Evolutionary conservation across 2,797 vertebrate genomes (phyloP).

Genomic region (Coreius guichenoti): DNA sequence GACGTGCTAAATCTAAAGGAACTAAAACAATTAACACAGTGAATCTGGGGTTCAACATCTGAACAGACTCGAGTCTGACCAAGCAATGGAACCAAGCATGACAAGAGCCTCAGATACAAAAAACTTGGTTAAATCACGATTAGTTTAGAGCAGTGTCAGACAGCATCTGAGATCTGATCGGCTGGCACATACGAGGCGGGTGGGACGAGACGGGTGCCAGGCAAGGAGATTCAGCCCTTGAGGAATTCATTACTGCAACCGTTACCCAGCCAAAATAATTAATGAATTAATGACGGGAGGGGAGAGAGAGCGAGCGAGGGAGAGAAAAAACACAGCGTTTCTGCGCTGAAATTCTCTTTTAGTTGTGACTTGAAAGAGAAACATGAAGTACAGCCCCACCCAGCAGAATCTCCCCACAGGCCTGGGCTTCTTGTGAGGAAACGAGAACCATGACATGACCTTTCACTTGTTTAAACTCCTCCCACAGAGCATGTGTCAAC

Average conservation of each 20-base stretch:
- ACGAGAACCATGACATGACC: slow-evolving; percentile 33
- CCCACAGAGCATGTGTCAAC: neutral
- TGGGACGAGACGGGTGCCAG: slow-evolving; percentile 65
- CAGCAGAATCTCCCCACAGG: slow-evolving; percentile 62
- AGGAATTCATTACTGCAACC: slow-evolving; percentile 70
- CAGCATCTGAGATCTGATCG: slow-evolving; percentile 19
- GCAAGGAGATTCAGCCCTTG: slow-evolving; percentile 66
- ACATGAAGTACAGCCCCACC: slow-evolving; percentile 72
- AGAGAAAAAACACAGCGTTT: slow-evolving; percentile 47
- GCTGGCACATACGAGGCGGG: slow-evolving; percentile 57
- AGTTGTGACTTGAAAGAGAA: slow-evolving; percentile 72
- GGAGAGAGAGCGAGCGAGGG: slow-evolving; percentile 37
- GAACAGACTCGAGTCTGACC: neutral
- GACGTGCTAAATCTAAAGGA: neutral
- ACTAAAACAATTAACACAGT: neutral
- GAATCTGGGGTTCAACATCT: neutral
- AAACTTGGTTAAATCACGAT: slow-evolving; percentile 14
- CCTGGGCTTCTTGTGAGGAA: slow-evolving; percentile 57
- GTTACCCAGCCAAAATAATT: slow-evolving; percentile 62
- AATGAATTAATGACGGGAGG: slow-evolving; percentile 58
- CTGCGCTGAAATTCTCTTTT: slow-evolving; percentile 70
- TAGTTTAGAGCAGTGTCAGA: neutral
- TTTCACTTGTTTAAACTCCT: slow-evolving; percentile 14
- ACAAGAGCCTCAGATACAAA: neutral
- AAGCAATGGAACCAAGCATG: neutral